Percentiles rank a stretch among this genome's conserved stretches.
These are phyloP conservation scores for Bhutanitis thaidina DNA, from an alignment of 2,888 invertebrate genomes.

Conservation along the genomic window DNA sequence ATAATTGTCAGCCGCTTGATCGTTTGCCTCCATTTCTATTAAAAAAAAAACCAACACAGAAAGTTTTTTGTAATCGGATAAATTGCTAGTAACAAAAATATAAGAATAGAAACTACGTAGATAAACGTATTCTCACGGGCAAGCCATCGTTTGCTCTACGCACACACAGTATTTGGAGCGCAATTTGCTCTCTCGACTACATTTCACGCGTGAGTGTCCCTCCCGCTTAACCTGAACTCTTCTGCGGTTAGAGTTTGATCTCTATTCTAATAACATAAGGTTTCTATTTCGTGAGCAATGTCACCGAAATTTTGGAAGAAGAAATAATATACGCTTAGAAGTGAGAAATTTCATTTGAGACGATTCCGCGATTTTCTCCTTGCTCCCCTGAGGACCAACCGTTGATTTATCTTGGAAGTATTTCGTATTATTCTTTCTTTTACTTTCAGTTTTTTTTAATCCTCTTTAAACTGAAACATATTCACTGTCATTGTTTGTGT, in stretches of 20 bases:
- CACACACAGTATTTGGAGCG: conserved; percentile 44
- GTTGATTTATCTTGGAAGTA: conserved; percentile 65
- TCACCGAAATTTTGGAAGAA: conserved; percentile 11
- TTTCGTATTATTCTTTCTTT: conserved; percentile 37
- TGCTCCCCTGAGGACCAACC: conserved; percentile 50
- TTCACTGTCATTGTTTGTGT: too few relatives aligned
- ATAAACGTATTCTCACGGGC: not conserved
- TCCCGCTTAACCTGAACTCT: conserved; percentile 25
- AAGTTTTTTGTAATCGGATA: too few relatives aligned
- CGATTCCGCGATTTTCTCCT: conserved; percentile 66
- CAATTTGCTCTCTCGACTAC: conserved; percentile 65
- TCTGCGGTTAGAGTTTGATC: conserved; percentile 22
- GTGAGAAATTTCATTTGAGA: conserved; percentile 76
- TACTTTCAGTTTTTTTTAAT: too few relatives aligned
- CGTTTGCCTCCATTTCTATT: too few relatives aligned
- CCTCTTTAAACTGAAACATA: not conserved
- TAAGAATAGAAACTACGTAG: too few relatives aligned
- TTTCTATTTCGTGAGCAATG: not conserved
- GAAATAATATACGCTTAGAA: conserved; percentile 55
- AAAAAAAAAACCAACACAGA: too few relatives aligned
- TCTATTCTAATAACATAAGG: conserved; percentile 20
- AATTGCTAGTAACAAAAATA: too few relatives aligned
- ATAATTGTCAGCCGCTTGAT: too few relatives aligned
- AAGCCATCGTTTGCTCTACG: not conserved
- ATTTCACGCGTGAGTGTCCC: conserved; percentile 58